Conservation (phyloP, 2,888 invertebrate genomes). For the Drosophila neutralis region DNA sequence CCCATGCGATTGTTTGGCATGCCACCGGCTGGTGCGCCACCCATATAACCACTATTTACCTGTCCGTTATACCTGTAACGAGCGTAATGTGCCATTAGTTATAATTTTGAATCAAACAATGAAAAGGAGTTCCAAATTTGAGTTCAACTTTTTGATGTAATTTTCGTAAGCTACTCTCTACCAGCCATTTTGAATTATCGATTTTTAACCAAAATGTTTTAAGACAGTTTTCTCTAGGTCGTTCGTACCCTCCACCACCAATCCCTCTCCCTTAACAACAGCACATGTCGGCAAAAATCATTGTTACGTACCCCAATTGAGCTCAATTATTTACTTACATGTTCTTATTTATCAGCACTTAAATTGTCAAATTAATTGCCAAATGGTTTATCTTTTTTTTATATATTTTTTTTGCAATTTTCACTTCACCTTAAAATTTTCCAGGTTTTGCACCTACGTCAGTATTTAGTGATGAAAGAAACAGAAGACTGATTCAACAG, state of each 20-base stretch:
- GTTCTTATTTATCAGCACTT: conserved; percentile 53
- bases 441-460: conserved; percentile 70
- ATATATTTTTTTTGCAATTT: conserved; percentile 62
- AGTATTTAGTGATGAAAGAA: conserved; percentile 43
- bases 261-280: neutral
- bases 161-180: conserved; percentile 64
- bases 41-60: conserved; percentile 68
- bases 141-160: conserved; percentile 50
- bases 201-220: conserved; percentile 59
- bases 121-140: conserved; percentile 43
- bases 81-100: conserved; percentile 60
- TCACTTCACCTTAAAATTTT: conserved; percentile 73
- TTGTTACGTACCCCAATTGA: neutral
- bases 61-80: conserved; percentile 74
- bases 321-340: conserved; percentile 51
- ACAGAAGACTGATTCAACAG: conserved; percentile 10
- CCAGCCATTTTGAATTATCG: conserved; percentile 77
- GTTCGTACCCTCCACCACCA: conserved; percentile 6
- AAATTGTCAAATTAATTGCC: conserved; percentile 53
- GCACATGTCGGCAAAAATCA: conserved; percentile 25
- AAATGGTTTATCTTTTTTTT: conserved; percentile 48
- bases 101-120: conserved; percentile 57
- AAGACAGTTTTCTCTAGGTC: conserved; percentile 24
- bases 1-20: conserved; percentile 74
- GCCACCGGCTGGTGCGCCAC: conserved; percentile 56